phyloP scores from a whole-genome alignment of 2,113 vertebrate species.

The Acanthochromis polyacanthus region DNA sequence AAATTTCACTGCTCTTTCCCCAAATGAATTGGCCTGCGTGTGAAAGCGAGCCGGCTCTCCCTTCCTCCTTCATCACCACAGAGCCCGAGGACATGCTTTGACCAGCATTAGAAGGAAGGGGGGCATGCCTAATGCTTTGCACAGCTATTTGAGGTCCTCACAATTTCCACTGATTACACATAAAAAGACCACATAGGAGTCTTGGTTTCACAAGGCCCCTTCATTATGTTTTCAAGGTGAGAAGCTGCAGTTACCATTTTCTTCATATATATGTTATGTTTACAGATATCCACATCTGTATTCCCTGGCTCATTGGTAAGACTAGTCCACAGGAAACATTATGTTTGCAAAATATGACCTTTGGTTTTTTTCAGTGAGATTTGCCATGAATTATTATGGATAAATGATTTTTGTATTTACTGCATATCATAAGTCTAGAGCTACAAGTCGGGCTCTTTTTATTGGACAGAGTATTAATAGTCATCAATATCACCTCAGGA shows the following conservation, averaged over 20 bases:
- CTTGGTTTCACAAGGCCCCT: constrained; percentile 45
- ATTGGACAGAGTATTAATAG: constrained; percentile 34
- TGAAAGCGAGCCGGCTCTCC: constrained; percentile 44
- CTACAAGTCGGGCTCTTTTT: constrained; percentile 15
- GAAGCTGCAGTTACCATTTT: constrained; percentile 21
- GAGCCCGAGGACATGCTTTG: constrained; percentile 70
- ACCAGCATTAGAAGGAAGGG: constrained; percentile 24
- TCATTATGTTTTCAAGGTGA: constrained; percentile 49
- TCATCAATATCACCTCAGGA: constrained; percentile 52
- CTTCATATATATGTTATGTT: constrained; percentile 10
- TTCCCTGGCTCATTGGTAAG: not conserved
- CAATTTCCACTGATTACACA: constrained; percentile 77
- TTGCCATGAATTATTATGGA: constrained; percentile 9
- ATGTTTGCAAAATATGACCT: not conserved
- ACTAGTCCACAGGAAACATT: not conserved
- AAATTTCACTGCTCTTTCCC: constrained; percentile 52
- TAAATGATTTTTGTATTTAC: constrained; percentile 30
- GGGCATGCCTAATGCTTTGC: constrained; percentile 50
- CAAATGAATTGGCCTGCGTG: constrained; percentile 63
- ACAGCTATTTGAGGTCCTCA: constrained; percentile 65
- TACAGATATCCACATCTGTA: constrained; percentile 1
- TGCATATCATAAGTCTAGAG: constrained; percentile 23
- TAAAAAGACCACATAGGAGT: constrained; percentile 67
- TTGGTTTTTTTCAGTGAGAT: not conserved
- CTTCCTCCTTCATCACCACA: constrained; percentile 35